phyloP scores from a whole-genome alignment of 2,113 vertebrate genomes.

The Colinus virginianus region DNA sequence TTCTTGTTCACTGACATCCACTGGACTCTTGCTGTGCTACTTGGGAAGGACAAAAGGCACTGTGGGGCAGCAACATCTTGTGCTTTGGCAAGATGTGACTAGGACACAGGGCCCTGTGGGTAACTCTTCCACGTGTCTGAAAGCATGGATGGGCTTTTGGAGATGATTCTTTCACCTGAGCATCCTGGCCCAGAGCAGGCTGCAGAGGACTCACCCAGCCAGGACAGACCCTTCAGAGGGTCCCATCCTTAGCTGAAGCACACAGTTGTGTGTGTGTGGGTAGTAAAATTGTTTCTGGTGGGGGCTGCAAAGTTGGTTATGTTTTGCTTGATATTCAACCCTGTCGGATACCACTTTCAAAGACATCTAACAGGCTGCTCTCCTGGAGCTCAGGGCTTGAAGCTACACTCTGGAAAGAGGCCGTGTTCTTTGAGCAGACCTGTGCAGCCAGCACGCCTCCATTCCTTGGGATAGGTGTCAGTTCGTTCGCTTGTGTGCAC shows the following conservation, averaged over 20 bases:
- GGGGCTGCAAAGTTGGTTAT: background rate
- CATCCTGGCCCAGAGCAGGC: background rate
- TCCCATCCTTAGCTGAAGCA: background rate
- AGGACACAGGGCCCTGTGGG: background rate
- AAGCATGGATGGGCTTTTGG: background rate
- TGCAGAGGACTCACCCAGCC: background rate
- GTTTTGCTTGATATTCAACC: rapidly evolving
- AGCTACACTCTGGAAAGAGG: background rate
- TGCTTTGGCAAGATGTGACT: background rate
- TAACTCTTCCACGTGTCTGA: rapidly evolving
- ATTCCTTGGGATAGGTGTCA: rapidly evolving
- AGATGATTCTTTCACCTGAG: rapidly evolving
- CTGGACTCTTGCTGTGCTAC: background rate
- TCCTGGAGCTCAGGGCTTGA: background rate
- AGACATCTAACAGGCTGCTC: background rate
- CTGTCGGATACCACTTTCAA: rapidly evolving
- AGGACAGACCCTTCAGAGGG: background rate
- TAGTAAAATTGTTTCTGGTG: background rate
- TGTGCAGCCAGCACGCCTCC: background rate
- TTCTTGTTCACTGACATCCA: background rate
- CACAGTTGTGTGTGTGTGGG: background rate
- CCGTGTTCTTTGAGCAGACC: background rate
- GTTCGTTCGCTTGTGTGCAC: background rate
- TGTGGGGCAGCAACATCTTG: background rate
- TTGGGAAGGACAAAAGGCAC: rapidly evolving